Conservation (phyloP, 2,797 vertebrate genomes). For the Chelidonichthys spinosus region DNA sequence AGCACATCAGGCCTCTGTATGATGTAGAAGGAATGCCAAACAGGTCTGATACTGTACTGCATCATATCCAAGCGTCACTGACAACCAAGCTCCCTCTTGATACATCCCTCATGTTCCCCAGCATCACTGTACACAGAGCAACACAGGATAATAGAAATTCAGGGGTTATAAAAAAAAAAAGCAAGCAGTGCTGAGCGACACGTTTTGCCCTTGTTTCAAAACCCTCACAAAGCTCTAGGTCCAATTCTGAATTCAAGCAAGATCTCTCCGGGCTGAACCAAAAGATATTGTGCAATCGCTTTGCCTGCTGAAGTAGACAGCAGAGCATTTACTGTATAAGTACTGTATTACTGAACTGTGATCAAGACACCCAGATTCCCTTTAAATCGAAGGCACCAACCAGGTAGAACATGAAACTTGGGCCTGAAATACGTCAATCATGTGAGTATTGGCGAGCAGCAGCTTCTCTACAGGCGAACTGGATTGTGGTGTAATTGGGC, state of each 20-base stretch:
- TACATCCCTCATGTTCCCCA: neutral
- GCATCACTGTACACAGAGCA: neutral
- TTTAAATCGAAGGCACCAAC: conserved; percentile 1
- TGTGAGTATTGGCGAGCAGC: no score
- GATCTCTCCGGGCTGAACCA: neutral
- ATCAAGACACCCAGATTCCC: neutral
- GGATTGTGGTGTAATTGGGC: neutral
- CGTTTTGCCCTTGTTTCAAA: neutral
- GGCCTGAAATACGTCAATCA: neutral
- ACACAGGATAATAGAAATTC: neutral
- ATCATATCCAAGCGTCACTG: neutral
- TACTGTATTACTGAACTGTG: neutral
- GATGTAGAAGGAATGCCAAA: neutral
- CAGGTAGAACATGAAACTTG: neutral
- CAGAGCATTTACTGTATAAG: neutral
- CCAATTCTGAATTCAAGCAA: neutral
- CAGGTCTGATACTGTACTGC: neutral
- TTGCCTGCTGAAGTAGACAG: neutral
- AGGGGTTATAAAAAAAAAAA: no score
- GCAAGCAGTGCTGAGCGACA: no score
- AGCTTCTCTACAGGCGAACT: neutral
- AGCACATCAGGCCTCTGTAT: conserved; percentile 16
- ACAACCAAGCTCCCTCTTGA: neutral
- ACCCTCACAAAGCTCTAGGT: neutral
- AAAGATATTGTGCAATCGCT: neutral